A percentile compares a stretch with the other conserved stretches of the same genome.
These are phyloP conservation scores for Oncorhynchus gorbuscha DNA, from an alignment of 2,113 vertebrate species.

Conservation along the genomic window DNA sequence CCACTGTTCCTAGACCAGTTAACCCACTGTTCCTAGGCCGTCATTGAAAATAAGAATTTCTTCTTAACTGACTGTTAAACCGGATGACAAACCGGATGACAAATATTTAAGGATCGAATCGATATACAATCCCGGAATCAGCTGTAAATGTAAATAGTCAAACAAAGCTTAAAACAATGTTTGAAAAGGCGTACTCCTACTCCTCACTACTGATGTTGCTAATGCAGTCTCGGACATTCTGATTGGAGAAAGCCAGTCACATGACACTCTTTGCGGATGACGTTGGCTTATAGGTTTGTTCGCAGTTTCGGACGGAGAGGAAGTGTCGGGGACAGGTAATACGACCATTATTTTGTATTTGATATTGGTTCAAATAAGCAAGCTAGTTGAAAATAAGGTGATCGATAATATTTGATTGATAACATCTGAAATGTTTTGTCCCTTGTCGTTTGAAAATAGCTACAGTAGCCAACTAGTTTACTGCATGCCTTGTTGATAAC, in stretches of 20 bases:
- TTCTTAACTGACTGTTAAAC: too few relatives aligned
- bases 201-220: neutral
- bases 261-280: constrained; percentile 35
- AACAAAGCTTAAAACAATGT: too few relatives aligned
- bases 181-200: too few relatives aligned
- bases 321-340: constrained; percentile 1
- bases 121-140: too few relatives aligned
- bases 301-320: constrained; percentile 33
- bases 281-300: constrained; percentile 13
- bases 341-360: neutral
- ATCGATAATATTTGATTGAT: neutral
- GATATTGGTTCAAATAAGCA: neutral
- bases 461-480: neutral
- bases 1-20: too few relatives aligned
- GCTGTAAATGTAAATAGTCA: too few relatives aligned
- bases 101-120: too few relatives aligned
- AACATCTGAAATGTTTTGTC: neutral
- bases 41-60: too few relatives aligned
- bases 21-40: too few relatives aligned
- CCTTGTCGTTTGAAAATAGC: too few relatives aligned
- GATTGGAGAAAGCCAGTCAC: constrained; percentile 37
- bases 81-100: too few relatives aligned
- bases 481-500: neutral
- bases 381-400: neutral
- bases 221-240: neutral